phyloP scores from a whole-genome alignment of 2,888 invertebrate genomes.

The Sinotaia quadrata region DNA sequence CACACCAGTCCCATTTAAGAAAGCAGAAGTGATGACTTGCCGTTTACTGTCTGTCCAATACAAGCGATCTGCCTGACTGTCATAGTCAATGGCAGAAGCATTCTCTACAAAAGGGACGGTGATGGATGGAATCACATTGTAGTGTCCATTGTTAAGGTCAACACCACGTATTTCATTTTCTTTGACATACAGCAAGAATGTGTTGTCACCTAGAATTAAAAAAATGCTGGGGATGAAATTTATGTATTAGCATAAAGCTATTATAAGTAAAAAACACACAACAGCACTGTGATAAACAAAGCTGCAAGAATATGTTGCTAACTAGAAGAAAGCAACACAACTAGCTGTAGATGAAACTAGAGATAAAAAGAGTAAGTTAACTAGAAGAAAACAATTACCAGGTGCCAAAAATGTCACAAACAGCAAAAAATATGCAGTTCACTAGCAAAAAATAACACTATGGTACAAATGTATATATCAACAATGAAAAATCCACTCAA shows the following conservation, averaged over 20 bases:
- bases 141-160: conserved; percentile 82
- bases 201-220: conserved; percentile 79
- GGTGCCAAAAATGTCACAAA: too few relatives aligned
- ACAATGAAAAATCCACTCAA: too few relatives aligned
- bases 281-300: neutral
- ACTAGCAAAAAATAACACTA: too few relatives aligned
- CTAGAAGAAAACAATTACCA: too few relatives aligned
- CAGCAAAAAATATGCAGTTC: too few relatives aligned
- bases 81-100: conserved; percentile 78
- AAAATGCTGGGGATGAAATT: neutral
- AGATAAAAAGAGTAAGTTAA: too few relatives aligned
- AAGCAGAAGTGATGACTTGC: conserved; percentile 82
- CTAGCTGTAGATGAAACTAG: too few relatives aligned
- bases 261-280: too few relatives aligned
- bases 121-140: conserved; percentile 87
- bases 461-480: too few relatives aligned
- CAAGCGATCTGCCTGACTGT: conserved; percentile 76
- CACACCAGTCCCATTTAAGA: conserved; percentile 80
- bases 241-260: too few relatives aligned
- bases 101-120: conserved; percentile 81
- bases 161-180: conserved; percentile 81
- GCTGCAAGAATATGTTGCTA: too few relatives aligned
- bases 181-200: conserved; percentile 83
- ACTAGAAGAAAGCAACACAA: too few relatives aligned
- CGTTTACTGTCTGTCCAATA: conserved; percentile 83